Base-by-base conservation (phyloP, 2,888 invertebrate species). In the Halictus ligatus region DNA sequence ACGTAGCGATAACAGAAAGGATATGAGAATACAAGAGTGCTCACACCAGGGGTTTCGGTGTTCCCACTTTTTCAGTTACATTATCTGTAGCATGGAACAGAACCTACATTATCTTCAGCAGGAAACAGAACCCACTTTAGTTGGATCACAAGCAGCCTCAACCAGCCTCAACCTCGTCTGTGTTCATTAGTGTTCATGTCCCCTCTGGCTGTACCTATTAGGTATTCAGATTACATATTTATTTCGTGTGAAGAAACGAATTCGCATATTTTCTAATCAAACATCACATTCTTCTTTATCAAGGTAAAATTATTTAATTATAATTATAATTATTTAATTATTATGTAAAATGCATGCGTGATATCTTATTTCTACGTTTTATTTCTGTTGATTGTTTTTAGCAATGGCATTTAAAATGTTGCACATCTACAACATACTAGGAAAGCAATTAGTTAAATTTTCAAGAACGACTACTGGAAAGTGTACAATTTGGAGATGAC, bases 371-470 rank as follows among this genome's bases (percentile, higher is more conserved):
- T 46, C 18, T 69, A n/a, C 25, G 0, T 25, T n/a, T 54, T 43
- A 64, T 29, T 64, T 75, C 25, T 48, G 4, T 35, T 35, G 46
- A 67, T 18, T 69, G 25, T 18, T 69, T 74, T 58, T 21, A 69
- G 50, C n/a, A 73, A 58, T 74, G 80, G 46, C 18, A 50, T 35
- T 43, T 54, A 18, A 46, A 64, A 50, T 73, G 50, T 67, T 43
- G 18, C 21, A 21, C 29, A 15, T 18, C 54, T 43, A 8, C 13
- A 18, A 21, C 1, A 3, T 18, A 18, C 21, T 35, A 18, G 10
- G 2, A 18, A 2, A 67, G 54, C 43, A 29, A 67, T 29, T 50
- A 69, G 40, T 54, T 75, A 75, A 15, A 35, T 43, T 72, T 64
- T 18, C 15, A 25, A 69, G 60, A 43, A 48, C 48, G 29, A 18